Percentiles rank a stretch among this genome's conserved stretches.
Conservation (phyloP, 2,797 vertebrate species). For the Pangasius sanitwongsei region DNA sequence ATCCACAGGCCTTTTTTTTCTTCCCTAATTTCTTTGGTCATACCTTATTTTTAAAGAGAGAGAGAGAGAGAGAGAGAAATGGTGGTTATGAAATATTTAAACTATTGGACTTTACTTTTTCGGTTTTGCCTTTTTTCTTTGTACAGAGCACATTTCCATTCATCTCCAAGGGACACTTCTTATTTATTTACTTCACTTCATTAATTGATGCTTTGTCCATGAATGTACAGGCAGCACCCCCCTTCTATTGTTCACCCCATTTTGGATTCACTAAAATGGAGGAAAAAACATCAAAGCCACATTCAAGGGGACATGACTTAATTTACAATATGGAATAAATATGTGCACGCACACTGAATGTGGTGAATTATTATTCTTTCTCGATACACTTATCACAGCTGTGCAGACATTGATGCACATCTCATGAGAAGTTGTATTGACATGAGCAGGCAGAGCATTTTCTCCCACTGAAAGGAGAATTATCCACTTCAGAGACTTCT, state of each 20-base stretch:
- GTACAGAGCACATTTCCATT: slow-evolving; percentile 47
- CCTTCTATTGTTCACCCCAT: slow-evolving; percentile 68
- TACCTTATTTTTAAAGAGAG: neutral
- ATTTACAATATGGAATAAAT: slow-evolving; percentile 79
- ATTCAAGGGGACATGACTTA: slow-evolving; percentile 72
- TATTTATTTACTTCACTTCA: slow-evolving; percentile 70
- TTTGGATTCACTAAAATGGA: slow-evolving; percentile 76
- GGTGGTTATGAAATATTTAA: neutral
- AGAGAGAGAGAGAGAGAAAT: neutral
- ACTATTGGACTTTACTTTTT: neutral
- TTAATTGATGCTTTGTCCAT: slow-evolving; percentile 66
- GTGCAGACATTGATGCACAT: slow-evolving; percentile 75
- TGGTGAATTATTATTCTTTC: slow-evolving; percentile 78
- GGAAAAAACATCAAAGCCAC: slow-evolving; percentile 78
- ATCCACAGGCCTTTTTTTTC: neutral
- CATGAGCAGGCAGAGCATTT: slow-evolving; percentile 70
- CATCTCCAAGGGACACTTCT: slow-evolving; percentile 45
- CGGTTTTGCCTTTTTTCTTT: neutral
- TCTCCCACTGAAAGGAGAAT: slow-evolving; percentile 71
- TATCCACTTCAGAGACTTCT: slow-evolving; percentile 79
- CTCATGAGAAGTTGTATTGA: slow-evolving; percentile 80
- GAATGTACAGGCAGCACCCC: slow-evolving; percentile 66
- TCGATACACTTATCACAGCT: slow-evolving; percentile 80
- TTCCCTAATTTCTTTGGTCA: neutral
- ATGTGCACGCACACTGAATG: slow-evolving; percentile 72